Evolutionary conservation across 2,888 invertebrate species (phyloP).

Genomic region (Chydorus sphaericus): DNA sequence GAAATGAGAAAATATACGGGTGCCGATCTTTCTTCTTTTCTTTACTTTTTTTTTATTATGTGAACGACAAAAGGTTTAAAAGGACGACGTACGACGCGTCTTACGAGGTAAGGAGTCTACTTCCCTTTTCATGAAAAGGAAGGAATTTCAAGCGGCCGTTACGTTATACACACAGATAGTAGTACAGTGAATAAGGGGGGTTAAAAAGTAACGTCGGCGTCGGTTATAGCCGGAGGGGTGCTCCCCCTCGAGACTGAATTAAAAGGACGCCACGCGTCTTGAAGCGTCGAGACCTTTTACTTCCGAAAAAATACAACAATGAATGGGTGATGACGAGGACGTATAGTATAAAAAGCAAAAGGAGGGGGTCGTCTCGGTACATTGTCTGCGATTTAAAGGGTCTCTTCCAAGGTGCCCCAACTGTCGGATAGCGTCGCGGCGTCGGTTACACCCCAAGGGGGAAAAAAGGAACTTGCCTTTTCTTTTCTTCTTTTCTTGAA

Average conservation of each 20-base stretch:
- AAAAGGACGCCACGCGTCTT: slow-evolving; percentile 13
- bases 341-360: background rate
- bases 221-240: slow-evolving; percentile 8
- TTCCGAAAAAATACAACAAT: no score
- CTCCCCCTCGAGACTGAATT: background rate
- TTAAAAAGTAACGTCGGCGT: background rate
- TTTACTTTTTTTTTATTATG: no score
- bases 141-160: background rate
- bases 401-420: background rate
- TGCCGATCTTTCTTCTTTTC: no score
- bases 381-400: slow-evolving; percentile 6
- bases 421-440: slow-evolving; percentile 8
- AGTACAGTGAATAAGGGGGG: no score
- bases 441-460: slow-evolving; percentile 11
- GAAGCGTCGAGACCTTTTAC: slow-evolving; percentile 5
- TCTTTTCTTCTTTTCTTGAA: background rate
- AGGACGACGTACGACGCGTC: no score
- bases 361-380: background rate
- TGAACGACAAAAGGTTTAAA: slow-evolving; percentile 3
- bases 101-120: no score
- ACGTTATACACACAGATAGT: no score
- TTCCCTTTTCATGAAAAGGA: background rate
- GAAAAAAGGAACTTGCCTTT: background rate
- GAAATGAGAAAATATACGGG: no score
- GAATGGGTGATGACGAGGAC: background rate